phyloP scores from a whole-genome alignment of 2,797 vertebrate genomes.

The Halcyon smyrnensis region DNA sequence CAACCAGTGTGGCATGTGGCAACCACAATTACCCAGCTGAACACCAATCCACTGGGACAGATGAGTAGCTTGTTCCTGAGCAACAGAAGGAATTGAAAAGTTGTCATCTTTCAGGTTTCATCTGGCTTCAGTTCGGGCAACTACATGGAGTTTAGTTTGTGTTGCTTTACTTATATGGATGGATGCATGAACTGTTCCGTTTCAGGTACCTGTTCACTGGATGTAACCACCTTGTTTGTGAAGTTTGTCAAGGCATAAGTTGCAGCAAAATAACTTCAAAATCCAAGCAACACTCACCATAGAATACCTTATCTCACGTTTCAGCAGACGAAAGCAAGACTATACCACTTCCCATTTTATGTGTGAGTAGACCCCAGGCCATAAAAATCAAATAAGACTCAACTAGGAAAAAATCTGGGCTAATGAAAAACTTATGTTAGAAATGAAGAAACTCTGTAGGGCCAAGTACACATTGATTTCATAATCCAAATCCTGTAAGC shows the following conservation, averaged over 20 bases:
- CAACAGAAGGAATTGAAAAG: background rate
- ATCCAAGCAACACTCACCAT: background rate
- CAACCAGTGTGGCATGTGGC: too few species aligned
- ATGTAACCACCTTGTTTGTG: background rate
- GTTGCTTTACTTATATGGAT: background rate
- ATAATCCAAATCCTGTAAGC: background rate
- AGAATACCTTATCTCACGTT: background rate
- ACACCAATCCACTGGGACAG: rapidly evolving
- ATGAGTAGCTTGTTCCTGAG: background rate
- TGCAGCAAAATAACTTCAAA: background rate
- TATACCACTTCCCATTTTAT: background rate
- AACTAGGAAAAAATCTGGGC: constrained; percentile 1
- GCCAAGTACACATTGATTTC: constrained; percentile 8
- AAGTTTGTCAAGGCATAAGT: background rate
- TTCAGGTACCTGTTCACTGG: background rate
- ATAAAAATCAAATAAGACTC: constrained; percentile 28
- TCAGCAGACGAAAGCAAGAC: background rate
- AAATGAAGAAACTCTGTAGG: constrained; percentile 7
- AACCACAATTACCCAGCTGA: background rate
- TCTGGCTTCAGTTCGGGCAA: background rate
- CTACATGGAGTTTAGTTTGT: background rate
- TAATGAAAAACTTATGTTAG: constrained; percentile 37
- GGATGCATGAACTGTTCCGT: background rate
- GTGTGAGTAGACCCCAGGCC: background rate
- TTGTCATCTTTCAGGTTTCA: background rate